A percentile compares a stretch with the other conserved stretches of the same genome.
Conservation (phyloP, 2,797 vertebrate species). For the Apogon hyalosoma region DNA sequence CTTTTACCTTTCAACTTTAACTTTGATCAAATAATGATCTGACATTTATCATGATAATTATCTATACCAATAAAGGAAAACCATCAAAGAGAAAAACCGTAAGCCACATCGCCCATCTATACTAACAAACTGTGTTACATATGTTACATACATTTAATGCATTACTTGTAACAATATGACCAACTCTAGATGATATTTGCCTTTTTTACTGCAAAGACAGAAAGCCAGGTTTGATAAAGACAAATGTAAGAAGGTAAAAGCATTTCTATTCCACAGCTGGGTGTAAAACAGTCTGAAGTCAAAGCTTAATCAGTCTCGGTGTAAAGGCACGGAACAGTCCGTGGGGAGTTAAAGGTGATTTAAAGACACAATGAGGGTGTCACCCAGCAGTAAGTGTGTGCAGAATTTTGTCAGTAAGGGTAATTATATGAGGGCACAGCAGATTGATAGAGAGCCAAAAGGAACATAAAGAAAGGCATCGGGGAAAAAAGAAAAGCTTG, state of each 20-base stretch:
- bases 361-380: constrained; percentile 12
- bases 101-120: too few species aligned
- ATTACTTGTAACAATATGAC: constrained; percentile 1
- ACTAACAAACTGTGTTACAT: too few species aligned
- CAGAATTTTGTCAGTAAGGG: constrained; percentile 31
- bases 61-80: too few species aligned
- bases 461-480: neutral
- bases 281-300: constrained; percentile 11
- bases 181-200: constrained; percentile 6
- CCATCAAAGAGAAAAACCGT: too few species aligned
- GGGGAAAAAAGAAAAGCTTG: constrained; percentile 10
- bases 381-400: constrained; percentile 1
- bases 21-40: too few species aligned
- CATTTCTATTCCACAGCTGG: constrained; percentile 30
- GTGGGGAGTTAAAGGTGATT: constrained; percentile 20
- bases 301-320: constrained; percentile 33
- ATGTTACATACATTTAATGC: neutral
- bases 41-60: too few species aligned
- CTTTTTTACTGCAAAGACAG: constrained; percentile 12
- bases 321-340: constrained; percentile 28
- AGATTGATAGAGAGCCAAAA: neutral
- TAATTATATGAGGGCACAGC: constrained; percentile 19
- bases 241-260: neutral
- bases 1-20: too few species aligned
- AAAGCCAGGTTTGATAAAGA: constrained; percentile 4